Conservation (phyloP, 2,888 invertebrate genomes). For the Dynastes tityus region DNA sequence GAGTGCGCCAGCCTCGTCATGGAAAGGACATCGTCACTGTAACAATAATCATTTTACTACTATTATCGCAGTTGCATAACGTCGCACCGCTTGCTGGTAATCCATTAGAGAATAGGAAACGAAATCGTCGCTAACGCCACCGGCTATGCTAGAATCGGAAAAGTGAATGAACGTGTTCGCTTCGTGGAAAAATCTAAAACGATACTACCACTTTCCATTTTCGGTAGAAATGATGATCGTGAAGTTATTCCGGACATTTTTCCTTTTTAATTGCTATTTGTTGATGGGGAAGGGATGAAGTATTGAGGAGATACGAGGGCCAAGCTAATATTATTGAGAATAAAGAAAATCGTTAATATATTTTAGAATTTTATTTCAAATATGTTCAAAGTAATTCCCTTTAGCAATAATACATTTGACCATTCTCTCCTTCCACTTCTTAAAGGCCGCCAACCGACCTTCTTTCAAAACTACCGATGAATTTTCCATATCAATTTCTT, state of each 20-base stretch:
- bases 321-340: too few relatives aligned
- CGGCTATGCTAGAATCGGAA: slow-evolving; percentile 38
- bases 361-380: too few relatives aligned
- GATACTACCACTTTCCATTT: slow-evolving; percentile 41
- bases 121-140: slow-evolving; percentile 22
- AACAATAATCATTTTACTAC: slow-evolving; percentile 49
- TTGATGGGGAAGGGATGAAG: neutral
- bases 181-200: slow-evolving; percentile 44
- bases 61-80: slow-evolving; percentile 48
- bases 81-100: slow-evolving; percentile 1
- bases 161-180: slow-evolving; percentile 51
- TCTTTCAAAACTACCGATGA: too few relatives aligned
- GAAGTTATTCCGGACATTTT: slow-evolving; percentile 44
- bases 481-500: too few relatives aligned
- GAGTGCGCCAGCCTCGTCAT: neutral
- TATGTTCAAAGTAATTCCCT: too few relatives aligned
- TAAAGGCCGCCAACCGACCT: too few relatives aligned
- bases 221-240: slow-evolving; percentile 42
- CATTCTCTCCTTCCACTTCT: too few relatives aligned
- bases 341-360: too few relatives aligned
- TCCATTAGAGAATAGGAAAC: slow-evolving; percentile 50
- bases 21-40: slow-evolving; percentile 25
- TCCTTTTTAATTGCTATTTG: slow-evolving; percentile 28
- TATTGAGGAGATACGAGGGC: too few relatives aligned
- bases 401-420: too few relatives aligned